Evolutionary conservation across 2,113 vertebrate species (phyloP), one percentile per base, ranked within the genome.

Genomic region (Nanorana parkeri): DNA sequence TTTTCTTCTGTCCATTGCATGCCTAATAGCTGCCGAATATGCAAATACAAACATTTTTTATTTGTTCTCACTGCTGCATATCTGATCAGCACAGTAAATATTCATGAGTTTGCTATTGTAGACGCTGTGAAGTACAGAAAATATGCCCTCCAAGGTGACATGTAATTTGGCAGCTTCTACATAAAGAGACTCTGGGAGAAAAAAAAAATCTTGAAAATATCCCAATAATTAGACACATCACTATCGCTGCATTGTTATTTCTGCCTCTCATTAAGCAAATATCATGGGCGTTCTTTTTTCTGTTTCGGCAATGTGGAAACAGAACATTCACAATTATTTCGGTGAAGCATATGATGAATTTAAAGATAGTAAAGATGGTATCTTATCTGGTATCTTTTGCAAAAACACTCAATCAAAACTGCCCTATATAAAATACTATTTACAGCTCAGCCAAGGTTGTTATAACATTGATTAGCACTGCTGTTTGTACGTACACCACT

Each of bases 81-180:
- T 87, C 84, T 89, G 89, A 91, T 85, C 81, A 84, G 86, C 73
- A 89, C 87, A 72, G 89, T 89, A 88, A 91, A 91, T 91, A 91
- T 90, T 92, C 91, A 90, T 88, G 90, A 91, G 86, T 82, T 86
- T 85, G 89, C 86, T 87, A 85, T 85, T 77, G 61, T 79, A 88
- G 86, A 84, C 83, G 86, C 91, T 87, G 84, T 52, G 89, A 83
- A 84, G 77, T 60, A 36, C 80, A 89, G 88, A 85, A 76, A 52
- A 88, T 84, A 82, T 86, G 85, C 85, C 88, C 78, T 84, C 83
- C 15, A 85, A 88, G 85, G 88, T 86, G 89, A 88, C 47, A 87
- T 63, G 80, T 75, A 82, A 86, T 88, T 89, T 85, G 87, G 87
- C 90, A 86, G 77, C 84, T 84, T 82, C 52, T 52, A 16, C 23